Evolutionary conservation across 64 coral and sea anemone species (phyloP).

Genomic region (Acropora tenuis): DNA sequence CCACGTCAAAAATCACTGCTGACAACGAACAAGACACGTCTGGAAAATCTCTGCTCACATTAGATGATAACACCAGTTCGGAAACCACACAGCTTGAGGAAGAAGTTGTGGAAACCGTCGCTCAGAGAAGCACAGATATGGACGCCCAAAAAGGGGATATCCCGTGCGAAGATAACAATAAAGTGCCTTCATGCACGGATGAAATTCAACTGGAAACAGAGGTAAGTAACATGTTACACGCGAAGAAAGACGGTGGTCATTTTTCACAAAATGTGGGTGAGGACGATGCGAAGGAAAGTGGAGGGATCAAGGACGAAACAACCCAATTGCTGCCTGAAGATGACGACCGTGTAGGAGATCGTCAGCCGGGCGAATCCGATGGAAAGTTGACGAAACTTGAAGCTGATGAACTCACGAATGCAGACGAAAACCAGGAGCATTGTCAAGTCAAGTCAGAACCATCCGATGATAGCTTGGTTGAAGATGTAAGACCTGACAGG

Average conservation of each 20-base stretch:
- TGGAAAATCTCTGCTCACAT: neutral
- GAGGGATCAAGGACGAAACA: neutral
- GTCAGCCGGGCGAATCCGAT: neutral
- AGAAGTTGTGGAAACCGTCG: neutral
- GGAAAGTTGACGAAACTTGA: neutral
- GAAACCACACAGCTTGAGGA: neutral
- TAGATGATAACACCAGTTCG: neutral
- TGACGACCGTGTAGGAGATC: neutral
- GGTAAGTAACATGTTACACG: neutral
- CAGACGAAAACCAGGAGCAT: neutral
- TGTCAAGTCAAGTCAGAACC: neutral
- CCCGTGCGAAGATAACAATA: neutral
- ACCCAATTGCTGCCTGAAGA: neutral
- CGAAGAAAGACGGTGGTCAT: neutral
- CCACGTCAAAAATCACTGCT: slow-evolving; percentile 67
- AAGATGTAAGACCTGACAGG: neutral
- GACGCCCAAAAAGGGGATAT: neutral
- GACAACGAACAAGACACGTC: neutral
- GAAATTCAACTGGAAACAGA: neutral
- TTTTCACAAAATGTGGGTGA: neutral
- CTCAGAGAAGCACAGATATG: neutral
- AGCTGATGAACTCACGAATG: neutral
- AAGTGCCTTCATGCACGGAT: neutral
- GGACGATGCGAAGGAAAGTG: neutral
- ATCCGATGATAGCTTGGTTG: neutral